Percentiles rank a stretch among this genome's conserved stretches.
phyloP scores from a whole-genome alignment of 2,888 invertebrate species.

The Helobdella robusta region DNA sequence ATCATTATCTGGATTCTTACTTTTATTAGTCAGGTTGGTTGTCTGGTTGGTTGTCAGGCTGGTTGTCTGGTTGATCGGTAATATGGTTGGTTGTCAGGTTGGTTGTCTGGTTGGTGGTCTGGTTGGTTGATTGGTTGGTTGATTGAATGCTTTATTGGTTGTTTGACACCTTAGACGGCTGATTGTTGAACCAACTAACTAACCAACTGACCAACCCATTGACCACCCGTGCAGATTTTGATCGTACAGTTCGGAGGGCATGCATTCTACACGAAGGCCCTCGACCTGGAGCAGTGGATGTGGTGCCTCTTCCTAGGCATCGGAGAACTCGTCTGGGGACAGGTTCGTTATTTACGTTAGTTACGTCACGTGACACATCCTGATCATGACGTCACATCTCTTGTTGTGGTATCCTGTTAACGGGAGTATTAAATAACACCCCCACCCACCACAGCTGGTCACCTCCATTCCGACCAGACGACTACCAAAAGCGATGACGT shows the following conservation, averaged over 20 bases:
- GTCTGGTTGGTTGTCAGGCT: neutral
- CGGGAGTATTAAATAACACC: neutral
- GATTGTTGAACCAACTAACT: too few species aligned
- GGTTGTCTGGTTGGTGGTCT: too few species aligned
- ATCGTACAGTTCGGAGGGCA: conserved; percentile 93
- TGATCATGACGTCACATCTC: too few species aligned
- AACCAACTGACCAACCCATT: too few species aligned
- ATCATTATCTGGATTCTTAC: conserved; percentile 96
- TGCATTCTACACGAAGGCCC: conserved; percentile 87
- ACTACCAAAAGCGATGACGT: conserved; percentile 59
- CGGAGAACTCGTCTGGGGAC: conserved; percentile 89
- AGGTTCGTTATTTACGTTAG: conserved; percentile 44
- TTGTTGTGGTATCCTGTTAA: neutral
- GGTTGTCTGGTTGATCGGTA: too few species aligned
- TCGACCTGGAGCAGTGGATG: conserved; percentile 90
- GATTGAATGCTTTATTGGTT: too few species aligned
- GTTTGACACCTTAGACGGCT: too few species aligned
- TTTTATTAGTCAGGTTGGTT: conserved; percentile 73
- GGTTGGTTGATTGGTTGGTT: too few species aligned
- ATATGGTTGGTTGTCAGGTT: too few species aligned
- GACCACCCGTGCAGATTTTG: conserved; percentile 63
- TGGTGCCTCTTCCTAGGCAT: conserved; percentile 96
- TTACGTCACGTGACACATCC: too few species aligned
- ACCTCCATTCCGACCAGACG: conserved; percentile 91
- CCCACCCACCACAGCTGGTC: conserved; percentile 63